Base-by-base conservation (phyloP, 2,113 vertebrate species). In the Coreoperca whiteheadi region DNA sequence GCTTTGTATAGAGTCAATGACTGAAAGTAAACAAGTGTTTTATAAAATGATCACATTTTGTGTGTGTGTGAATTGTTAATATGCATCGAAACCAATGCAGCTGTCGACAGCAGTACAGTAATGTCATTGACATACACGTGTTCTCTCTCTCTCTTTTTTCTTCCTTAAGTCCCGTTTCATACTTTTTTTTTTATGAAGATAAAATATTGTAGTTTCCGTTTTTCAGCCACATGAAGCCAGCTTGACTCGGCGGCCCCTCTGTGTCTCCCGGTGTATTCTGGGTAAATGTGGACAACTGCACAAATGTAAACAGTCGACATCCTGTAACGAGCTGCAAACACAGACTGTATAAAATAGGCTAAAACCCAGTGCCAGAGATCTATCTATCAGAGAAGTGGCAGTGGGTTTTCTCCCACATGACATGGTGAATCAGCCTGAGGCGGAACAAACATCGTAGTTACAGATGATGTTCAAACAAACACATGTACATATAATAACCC, bases 191-290 rank as follows among this genome's bases (percentile, higher is more conserved):
- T n/a, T n/a, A n/a, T 88, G 71, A 86, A 87, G 28, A 23, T 1
- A 4, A 4, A 14, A 9, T 0, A 1, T 30, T 18, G 4, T 9
- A 2, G 14, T 54, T 79, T 67, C 81, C 74, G 46, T 70, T 61
- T 78, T n/a, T 9, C 15, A 9, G 5, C n/a, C 0, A 1, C 1
- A 8, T 48, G 9, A 54, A 0, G 1, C 0, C 0, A 51, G 0
- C 71, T 89, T 85, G 61, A 86, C 50, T 30, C 37, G 46, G 12
- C 59, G 65, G 16, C 37, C 23, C 25, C 37, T 76, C 51, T 4
- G 25, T 56, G 21, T 83, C 60, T 78, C 87, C 90, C 72, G 76
- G 87, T 91, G 96, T 83, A 93, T 83, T 91, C 91, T 93, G 94
- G 94, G 95, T 95, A 94, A 90, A 71, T 74, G 37, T 68, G 39